Conservation (phyloP, 2,888 invertebrate species). For the Dendrolimus pini region DNA sequence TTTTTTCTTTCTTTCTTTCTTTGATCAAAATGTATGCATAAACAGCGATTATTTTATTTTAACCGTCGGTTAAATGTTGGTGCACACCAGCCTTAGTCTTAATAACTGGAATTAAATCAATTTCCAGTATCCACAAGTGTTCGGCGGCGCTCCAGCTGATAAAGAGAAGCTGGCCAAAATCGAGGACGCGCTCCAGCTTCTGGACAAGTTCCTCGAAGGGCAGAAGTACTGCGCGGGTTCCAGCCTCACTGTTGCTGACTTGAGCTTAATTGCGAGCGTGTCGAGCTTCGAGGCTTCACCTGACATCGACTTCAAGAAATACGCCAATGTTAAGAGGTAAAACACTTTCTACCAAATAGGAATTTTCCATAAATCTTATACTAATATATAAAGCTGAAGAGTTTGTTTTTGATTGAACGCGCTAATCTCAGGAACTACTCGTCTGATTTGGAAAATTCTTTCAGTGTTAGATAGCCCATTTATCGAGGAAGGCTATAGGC, state of each 20-base stretch:
- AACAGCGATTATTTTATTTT: no score
- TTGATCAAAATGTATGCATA: no score
- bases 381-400: no score
- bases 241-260: conserved; percentile 86
- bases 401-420: no score
- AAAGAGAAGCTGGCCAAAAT: conserved; percentile 82
- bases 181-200: conserved; percentile 79
- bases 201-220: conserved; percentile 84
- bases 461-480: no score
- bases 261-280: conserved; percentile 80
- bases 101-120: not conserved
- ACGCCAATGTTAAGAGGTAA: conserved; percentile 79
- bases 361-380: not conserved
- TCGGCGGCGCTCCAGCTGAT: conserved; percentile 79
- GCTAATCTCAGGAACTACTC: no score
- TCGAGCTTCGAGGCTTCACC: conserved; percentile 81
- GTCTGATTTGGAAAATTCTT: no score
- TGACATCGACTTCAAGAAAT: conserved; percentile 81
- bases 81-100: no score
- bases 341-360: not conserved
- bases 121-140: conserved; percentile 77
- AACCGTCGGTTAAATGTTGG: no score
- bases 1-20: no score
- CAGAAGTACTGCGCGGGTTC: conserved; percentile 84
- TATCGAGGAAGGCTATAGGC: no score